phyloP scores from a whole-genome alignment of 2,888 invertebrate genomes.

The Agrochola litura region DNA sequence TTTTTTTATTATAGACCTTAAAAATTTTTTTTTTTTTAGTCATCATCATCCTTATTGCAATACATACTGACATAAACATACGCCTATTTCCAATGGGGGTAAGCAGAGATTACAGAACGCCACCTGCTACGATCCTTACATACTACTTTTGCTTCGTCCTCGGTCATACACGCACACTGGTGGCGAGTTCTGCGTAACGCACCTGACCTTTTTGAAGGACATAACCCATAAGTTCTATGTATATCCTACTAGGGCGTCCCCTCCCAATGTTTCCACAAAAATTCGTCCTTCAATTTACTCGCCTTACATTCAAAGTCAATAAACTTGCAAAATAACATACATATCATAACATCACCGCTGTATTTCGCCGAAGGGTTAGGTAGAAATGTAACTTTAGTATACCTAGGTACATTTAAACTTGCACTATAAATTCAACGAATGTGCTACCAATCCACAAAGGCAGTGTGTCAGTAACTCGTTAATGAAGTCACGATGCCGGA shows the following conservation, averaged over 20 bases:
- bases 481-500: slow-evolving; percentile 38
- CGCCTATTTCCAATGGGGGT: not conserved
- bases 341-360: too few species aligned
- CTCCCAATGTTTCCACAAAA: not conserved
- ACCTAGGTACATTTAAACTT: not conserved
- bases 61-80: not conserved
- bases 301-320: not conserved
- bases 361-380: not conserved
- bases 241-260: too few species aligned
- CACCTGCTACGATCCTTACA: not conserved
- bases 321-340: not conserved
- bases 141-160: not conserved
- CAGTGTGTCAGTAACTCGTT: slow-evolving; percentile 43
- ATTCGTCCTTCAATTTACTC: not conserved
- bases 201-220: not conserved
- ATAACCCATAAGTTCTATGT: not conserved
- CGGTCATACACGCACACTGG: not conserved
- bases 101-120: not conserved
- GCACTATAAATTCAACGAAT: not conserved
- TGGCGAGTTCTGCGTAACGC: not conserved
- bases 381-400: not conserved
- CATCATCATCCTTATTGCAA: too few species aligned
- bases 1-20: too few species aligned
- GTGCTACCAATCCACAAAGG: slow-evolving; percentile 8
- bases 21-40: too few species aligned